Evolutionary conservation across 2,888 invertebrate species (phyloP).

Genomic region (Parnassius orleans): DNA sequence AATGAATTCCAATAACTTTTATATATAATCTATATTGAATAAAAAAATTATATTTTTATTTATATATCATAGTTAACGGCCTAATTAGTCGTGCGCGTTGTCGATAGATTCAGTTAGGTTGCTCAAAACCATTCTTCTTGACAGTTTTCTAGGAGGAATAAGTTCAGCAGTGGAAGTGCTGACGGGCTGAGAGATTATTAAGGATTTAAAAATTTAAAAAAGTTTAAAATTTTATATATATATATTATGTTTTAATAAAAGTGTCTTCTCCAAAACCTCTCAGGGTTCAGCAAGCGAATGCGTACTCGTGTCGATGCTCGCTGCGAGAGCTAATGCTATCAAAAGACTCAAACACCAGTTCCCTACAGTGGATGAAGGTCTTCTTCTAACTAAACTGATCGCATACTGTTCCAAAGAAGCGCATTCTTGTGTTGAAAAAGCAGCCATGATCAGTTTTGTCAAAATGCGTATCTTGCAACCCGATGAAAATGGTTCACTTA

Average conservation of each 20-base stretch:
- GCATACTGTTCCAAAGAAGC: constrained; percentile 95
- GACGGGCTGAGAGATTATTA: background rate
- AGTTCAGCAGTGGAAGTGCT: no score
- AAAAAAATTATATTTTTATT: no score
- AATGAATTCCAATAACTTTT: no score
- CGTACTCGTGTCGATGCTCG: constrained; percentile 94
- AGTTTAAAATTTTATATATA: background rate
- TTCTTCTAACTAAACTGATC: constrained; percentile 94
- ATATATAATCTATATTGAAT: no score
- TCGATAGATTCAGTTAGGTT: no score
- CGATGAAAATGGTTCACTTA: constrained; percentile 89
- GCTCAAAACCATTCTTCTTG: no score
- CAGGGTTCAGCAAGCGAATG: constrained; percentile 98
- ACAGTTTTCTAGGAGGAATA: no score
- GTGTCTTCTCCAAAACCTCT: background rate
- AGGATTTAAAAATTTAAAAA: background rate
- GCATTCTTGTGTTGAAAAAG: constrained; percentile 96
- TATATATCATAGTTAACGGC: no score
- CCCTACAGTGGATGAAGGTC: constrained; percentile 93
- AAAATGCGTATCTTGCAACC: constrained; percentile 94
- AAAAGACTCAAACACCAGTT: constrained; percentile 91
- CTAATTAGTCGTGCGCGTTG: no score
- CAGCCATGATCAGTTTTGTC: constrained; percentile 96
- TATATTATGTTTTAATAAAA: no score
- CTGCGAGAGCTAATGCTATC: constrained; percentile 94